Percentiles rank a stretch among this genome's conserved stretches.
phyloP scores from a whole-genome alignment of 2,888 invertebrate species.

The Polymixis lichenea region DNA sequence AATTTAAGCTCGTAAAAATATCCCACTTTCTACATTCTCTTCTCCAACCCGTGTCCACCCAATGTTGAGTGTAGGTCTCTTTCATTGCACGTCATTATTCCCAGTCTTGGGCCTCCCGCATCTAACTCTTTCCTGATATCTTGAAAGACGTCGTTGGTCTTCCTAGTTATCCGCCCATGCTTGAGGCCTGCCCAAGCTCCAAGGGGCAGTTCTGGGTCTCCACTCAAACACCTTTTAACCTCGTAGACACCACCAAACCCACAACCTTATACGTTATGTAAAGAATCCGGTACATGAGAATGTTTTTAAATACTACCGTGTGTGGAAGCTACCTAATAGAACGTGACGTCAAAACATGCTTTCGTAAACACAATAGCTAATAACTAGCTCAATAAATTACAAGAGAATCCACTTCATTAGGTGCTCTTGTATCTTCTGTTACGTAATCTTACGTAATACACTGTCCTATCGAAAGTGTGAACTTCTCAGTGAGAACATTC shows the following conservation, averaged over 20 bases:
- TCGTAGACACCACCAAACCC: background rate
- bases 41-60: background rate
- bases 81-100: background rate
- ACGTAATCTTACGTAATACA: constrained; percentile 42
- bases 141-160: background rate
- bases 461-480: constrained; percentile 41
- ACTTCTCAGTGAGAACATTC: constrained; percentile 27
- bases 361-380: constrained; percentile 58
- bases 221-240: background rate
- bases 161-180: background rate
- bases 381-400: constrained; percentile 61
- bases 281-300: background rate
- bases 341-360: constrained; percentile 28
- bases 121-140: background rate
- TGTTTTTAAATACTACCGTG: constrained; percentile 9
- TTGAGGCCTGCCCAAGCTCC: background rate
- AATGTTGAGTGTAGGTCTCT: too few relatives aligned
- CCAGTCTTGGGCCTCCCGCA: background rate
- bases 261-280: background rate
- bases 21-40: too few relatives aligned
- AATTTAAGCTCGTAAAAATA: background rate
- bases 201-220: too few relatives aligned
- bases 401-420: constrained; percentile 64
- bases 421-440: constrained; percentile 60
- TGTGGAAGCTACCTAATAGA: constrained; percentile 15